Conservation (phyloP, 2,888 invertebrate genomes). For the Ariolimax columbianus region DNA sequence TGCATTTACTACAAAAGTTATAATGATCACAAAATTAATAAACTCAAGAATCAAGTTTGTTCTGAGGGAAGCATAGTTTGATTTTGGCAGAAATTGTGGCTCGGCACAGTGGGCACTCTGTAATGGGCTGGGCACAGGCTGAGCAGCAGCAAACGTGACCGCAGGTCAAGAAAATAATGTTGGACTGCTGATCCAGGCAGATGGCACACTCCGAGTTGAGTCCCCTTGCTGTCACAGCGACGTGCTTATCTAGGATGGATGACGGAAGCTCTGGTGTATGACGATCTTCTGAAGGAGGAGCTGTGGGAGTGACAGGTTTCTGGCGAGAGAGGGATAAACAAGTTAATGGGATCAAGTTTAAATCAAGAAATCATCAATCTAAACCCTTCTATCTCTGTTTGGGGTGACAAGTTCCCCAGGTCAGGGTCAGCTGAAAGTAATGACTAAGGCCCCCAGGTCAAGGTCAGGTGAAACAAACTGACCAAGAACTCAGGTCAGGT, state of each 20-base stretch:
- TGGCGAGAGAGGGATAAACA: too few species aligned
- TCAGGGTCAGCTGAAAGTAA: too few species aligned
- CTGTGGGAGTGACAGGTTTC: conserved; percentile 26
- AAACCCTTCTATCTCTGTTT: too few species aligned
- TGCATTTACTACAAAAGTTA: neutral
- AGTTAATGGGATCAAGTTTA: too few species aligned
- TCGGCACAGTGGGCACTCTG: conserved; percentile 89
- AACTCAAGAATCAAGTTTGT: neutral
- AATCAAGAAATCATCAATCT: too few species aligned
- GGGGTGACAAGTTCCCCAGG: too few species aligned
- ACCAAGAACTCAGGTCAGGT: too few species aligned
- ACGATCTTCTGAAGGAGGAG: conserved; percentile 3
- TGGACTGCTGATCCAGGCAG: conserved; percentile 88
- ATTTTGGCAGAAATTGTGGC: conserved; percentile 81
- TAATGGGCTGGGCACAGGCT: conserved; percentile 83
- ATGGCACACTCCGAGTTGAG: conserved; percentile 86
- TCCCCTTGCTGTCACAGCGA: conserved; percentile 71
- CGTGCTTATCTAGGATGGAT: conserved; percentile 53
- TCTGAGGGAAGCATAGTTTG: conserved; percentile 59
- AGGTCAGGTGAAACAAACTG: too few species aligned
- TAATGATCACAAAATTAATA: neutral
- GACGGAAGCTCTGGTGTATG: conserved; percentile 46
- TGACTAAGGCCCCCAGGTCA: too few species aligned
- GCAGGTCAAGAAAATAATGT: conserved; percentile 90
- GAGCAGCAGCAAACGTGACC: conserved; percentile 92